Evolutionary conservation across 2,113 vertebrate species (phyloP), one percentile per base, ranked within the genome.

Genomic region (Amazona vittata): DNA sequence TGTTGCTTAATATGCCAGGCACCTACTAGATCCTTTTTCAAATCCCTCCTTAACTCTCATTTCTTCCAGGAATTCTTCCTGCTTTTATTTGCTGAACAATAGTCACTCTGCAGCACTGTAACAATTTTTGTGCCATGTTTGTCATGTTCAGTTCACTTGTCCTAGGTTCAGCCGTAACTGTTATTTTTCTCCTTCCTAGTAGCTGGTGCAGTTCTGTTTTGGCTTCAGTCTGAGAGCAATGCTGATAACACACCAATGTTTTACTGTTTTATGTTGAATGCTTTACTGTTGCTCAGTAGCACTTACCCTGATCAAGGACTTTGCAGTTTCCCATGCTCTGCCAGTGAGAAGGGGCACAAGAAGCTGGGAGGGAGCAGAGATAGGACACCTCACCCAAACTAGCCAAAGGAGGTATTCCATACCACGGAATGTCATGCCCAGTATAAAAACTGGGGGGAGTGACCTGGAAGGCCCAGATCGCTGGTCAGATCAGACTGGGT

Each of bases 31-130:
- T 82, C 39, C 64, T 49, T 90, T 93, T 75, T 86, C 69, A 93
- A 43, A 92, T 89, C n/a, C 59, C 17, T 89, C 49, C 44, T 73
- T 76, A 86, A 65, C 74, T 73, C 46, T 65, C 5, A 15, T 52
- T 96, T 64, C 52, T 87, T 85, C 64, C 57, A 79, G 77, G 77
- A 90, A 82, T 90, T 86, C 41, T 87, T 90, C 21, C 21, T 85
- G 62, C 64, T 69, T 88, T 73, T 79, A 15, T 92, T 83, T 63
- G 12, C 49, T 76, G 52, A 91, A 57, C 41, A 74, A 0, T 70
- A 85, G 73, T 77, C 49, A 33, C 33, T 52, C 41, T 86, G 67
- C 41, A 86, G 49, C 26, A 18, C 68, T 86, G 29, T 69, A 50
- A 70, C 39, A 81, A 18, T 46, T 60, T 39, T 67, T 80, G 17